Evolutionary conservation across 2,113 vertebrate species (phyloP), one percentile per base, ranked within the genome.

Genomic region (Scatophagus argus): DNA sequence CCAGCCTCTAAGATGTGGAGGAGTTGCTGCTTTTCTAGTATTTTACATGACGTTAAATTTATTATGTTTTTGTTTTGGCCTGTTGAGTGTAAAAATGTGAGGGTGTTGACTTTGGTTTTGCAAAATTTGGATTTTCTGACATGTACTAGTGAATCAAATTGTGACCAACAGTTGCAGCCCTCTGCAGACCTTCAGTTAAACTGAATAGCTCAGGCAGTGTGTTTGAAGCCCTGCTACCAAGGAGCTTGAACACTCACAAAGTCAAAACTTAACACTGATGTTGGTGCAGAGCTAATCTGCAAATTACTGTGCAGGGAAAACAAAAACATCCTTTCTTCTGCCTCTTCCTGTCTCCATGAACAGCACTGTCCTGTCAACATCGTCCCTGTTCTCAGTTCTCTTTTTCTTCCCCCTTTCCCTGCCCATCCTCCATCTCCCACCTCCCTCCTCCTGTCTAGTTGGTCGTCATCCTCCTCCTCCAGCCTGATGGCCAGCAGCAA

Each of bases 401-500:
- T 19, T 55, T 46, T 8, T 10, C 25, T 21, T 29, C 3, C 31
- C 31, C 11, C 34, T 14, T 31, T 19, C 2, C 55, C 25, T 61
- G 62, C 31, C 56, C 39, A 34, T 38, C 17, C 1, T 10, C 41
- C 19, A 29, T 43, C 14, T n/a, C 19, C 19, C 25, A 3, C 36
- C 49, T 38, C 34, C 34, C 34, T n/a, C 14, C 32, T 12, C 25
- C 21, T 2, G 21, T 25, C n/a, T 51, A 92, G 90, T 43, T 87
- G 68, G 71, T 74, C 77, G 11, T 66, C 76, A 34, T 82, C 91
- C 0, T 86, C 91, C 25, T 69, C 90, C 54, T 79, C 85, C 79
- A 93, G 91, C 90, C 85, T 82, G 31, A 96, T 97, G 96, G 95
- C 96, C 79, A 96, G 96, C 85, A 96, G 96, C 92, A 97, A 97